These are phyloP conservation scores for Enteromius paludinosus DNA, from an alignment of 2,797 vertebrate genomes.

Conservation along the genomic window DNA sequence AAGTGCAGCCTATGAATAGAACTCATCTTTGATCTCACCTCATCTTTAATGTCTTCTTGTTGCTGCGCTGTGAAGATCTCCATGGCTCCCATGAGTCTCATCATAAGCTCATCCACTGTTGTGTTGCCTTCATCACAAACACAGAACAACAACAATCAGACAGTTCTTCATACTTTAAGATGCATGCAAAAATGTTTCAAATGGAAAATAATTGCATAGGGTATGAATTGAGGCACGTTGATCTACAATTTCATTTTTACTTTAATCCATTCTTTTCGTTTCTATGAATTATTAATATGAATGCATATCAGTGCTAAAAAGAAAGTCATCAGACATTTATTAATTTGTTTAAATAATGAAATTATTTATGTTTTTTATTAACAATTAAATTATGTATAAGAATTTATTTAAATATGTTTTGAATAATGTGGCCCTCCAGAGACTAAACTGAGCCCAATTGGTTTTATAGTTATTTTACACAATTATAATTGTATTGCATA, in stretches of 20 bases:
- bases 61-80: constrained; percentile 99
- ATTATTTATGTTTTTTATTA: neutral
- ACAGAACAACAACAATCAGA: constrained; percentile 6
- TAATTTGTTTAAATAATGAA: neutral
- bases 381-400: neutral
- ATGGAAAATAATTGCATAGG: neutral
- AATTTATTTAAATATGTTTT: neutral
- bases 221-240: too few relatives aligned
- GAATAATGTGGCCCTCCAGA: neutral
- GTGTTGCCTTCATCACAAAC: constrained; percentile 87
- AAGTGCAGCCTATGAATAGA: neutral
- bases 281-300: neutral
- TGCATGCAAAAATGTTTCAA: neutral
- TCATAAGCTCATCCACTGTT: constrained; percentile 98
- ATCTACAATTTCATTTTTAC: neutral
- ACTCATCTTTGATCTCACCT: constrained; percentile 78
- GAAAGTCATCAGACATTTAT: neutral
- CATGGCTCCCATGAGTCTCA: constrained; percentile 98
- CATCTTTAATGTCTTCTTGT: constrained; percentile 98
- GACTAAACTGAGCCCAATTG: neutral
- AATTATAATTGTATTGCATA: too few relatives aligned
- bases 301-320: neutral
- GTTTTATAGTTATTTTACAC: too few relatives aligned
- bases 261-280: neutral
- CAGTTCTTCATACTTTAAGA: neutral